Base-by-base conservation (phyloP, 2,888 invertebrate species). In the Mesoligia furuncula region DNA sequence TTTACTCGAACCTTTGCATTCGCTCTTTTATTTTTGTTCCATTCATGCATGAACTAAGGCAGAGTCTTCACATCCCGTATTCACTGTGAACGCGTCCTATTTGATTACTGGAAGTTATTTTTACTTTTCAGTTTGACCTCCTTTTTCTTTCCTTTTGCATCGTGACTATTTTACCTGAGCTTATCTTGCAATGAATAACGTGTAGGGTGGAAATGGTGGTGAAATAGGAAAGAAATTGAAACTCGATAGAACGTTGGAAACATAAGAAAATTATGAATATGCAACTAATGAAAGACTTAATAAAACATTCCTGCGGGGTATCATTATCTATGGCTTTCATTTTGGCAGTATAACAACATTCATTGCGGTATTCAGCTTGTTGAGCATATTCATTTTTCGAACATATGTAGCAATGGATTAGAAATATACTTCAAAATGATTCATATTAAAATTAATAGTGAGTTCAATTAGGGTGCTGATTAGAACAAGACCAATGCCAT, bases 31-130 rank as follows among this genome's bases (percentile, higher is more conserved):
- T 74, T 73, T 70, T 54, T 75, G 67, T 51, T 76, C 48, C n/a
- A 42, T 64, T 66, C 65, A 71, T 73, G 74, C 72, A 67, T 77
- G 75, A 65, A 71, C 57, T 66, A n/a, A n/a, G 45, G 27, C 42
- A 15, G 51, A 57, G 42, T 65, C 65, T 74, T 66, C 66, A 77
- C 77, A 81, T 78, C 45, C 42, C 57, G 73, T 77, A 80, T 86
- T 86, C 80, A 71, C 77, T 59, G 72, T 42, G 83, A 76, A 75
- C 70, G n/a, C 61, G n/a, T 80, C 27, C 73, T 57, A 86, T 85
- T 86, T 83, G 85, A 85, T 85, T 84, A 84, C 86, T 70, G 65
- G 13, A 84, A 86, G 86, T 86, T 84, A 77, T 83, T 86, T 77
- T 86, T 75, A 86, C 75, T 80, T 78, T 82, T 71, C 67, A 67